Evolutionary conservation across 2,113 vertebrate species (phyloP).

Genomic region (Pollimyrus isidori): DNA sequence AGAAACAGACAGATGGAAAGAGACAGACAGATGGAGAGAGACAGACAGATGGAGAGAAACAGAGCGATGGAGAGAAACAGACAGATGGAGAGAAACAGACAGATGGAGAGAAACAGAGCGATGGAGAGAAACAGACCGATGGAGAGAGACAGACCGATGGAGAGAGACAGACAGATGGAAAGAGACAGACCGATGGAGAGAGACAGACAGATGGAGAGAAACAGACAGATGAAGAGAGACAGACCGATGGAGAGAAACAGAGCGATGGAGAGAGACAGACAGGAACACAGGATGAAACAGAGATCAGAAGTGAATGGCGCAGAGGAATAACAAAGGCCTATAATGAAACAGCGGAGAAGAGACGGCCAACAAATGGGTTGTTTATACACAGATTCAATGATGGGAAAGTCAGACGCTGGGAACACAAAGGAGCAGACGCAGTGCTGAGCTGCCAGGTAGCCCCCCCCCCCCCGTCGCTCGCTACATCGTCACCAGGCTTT

Average conservation of each 20-base stretch:
- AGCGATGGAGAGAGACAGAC: slow-evolving; percentile 39
- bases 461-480: background rate
- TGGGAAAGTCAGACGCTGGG: background rate
- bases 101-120: slow-evolving; percentile 39
- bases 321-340: background rate
- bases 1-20: slow-evolving; percentile 40
- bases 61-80: slow-evolving; percentile 40
- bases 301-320: background rate
- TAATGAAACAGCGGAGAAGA: background rate
- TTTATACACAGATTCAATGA: background rate
- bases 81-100: slow-evolving; percentile 42
- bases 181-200: too few relatives aligned
- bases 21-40: too few relatives aligned
- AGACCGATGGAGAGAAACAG: slow-evolving; percentile 39
- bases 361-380: background rate
- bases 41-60: slow-evolving; percentile 41
- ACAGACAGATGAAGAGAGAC: slow-evolving; percentile 40
- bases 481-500: background rate
- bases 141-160: too few relatives aligned
- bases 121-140: slow-evolving; percentile 42
- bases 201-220: slow-evolving; percentile 42
- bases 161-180: slow-evolving; percentile 41
- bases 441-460: background rate
- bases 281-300: background rate
- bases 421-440: background rate